Evolutionary conservation across 1,140 invertebrate species (phyloP).

Genomic region (Monomorium pharaonis): DNA sequence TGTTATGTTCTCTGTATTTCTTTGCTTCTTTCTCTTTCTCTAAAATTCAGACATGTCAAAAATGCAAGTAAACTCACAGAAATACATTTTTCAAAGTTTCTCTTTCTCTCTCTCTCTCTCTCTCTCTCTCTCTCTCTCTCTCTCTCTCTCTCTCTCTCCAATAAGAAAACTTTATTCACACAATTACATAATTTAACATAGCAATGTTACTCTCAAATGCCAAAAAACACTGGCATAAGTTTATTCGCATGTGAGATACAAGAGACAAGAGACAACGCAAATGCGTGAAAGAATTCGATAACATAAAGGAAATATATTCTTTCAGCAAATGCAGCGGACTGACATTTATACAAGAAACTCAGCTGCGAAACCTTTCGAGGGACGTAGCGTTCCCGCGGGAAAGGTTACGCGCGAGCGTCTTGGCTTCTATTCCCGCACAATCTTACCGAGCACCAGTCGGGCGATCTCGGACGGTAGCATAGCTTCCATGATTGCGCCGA

Average conservation of each 20-base stretch:
- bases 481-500: constrained; percentile 76
- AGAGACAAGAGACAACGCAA: neutral
- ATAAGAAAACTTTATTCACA: neutral
- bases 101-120: no score
- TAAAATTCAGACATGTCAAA: neutral
- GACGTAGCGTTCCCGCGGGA: constrained; percentile 11
- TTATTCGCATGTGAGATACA: neutral
- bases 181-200: neutral
- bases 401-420: neutral
- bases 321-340: neutral
- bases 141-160: no score
- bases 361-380: neutral
- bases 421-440: neutral
- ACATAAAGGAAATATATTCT: neutral
- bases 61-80: neutral
- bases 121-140: no score
- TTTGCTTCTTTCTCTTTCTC: neutral
- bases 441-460: constrained; percentile 83
- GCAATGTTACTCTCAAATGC: neutral
- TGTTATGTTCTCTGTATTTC: neutral
- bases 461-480: constrained; percentile 83
- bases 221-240: neutral
- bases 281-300: neutral
- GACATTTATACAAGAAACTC: neutral
- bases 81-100: neutral